Percentiles rank a stretch among this genome's conserved stretches.
Conservation (phyloP, 2,797 vertebrate species). For the Lacerta viridis region DNA sequence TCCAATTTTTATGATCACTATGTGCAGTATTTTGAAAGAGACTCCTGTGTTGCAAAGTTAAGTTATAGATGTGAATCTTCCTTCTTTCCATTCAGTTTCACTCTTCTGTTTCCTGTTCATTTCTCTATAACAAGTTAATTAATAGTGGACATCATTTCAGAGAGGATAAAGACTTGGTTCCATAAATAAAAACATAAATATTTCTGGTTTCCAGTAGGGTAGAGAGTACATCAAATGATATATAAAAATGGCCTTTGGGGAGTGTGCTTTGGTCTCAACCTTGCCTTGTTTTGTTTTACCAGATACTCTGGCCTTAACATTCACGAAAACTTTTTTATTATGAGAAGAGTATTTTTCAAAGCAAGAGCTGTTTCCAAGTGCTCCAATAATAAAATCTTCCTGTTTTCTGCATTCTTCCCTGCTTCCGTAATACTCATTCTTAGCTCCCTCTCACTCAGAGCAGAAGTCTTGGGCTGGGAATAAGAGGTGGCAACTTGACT, state of each 20-base stretch:
- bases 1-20: neutral
- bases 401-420: neutral
- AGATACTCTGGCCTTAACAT: neutral
- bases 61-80: neutral
- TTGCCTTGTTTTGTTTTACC: neutral
- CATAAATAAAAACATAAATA: neutral
- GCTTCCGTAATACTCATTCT: neutral
- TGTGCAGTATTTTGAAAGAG: neutral
- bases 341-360: neutral
- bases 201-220: neutral
- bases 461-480: neutral
- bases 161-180: neutral
- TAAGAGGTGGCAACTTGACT: constrained; percentile 1
- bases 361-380: neutral
- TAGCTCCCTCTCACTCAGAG: neutral
- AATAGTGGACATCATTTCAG: neutral
- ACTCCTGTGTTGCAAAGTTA: neutral
- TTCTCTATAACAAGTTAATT: neutral
- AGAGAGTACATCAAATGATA: neutral
- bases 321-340: neutral
- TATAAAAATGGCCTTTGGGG: neutral
- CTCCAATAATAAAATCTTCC: neutral
- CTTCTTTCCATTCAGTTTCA: neutral
- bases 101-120: neutral
- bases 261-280: neutral